Percentiles rank a stretch among this genome's conserved stretches.
These are phyloP conservation scores for Luffia ferchaultella DNA, from an alignment of 2,888 invertebrate genomes.

Conservation along the genomic window DNA sequence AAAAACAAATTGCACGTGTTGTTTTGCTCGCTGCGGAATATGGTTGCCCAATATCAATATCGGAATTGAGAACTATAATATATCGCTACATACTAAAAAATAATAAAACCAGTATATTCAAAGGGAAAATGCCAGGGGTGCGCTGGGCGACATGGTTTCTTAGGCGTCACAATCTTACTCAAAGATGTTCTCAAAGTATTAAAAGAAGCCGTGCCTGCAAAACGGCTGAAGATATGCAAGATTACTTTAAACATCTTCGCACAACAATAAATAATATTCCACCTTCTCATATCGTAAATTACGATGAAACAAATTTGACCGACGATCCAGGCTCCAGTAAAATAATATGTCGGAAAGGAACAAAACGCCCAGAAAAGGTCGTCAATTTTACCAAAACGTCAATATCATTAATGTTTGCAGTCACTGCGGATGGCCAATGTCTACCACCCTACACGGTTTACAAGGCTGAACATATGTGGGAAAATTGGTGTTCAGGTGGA, in stretches of 20 bases:
- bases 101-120: background rate
- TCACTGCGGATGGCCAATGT: slow-evolving; percentile 12
- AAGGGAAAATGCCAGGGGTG: slow-evolving; percentile 9
- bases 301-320: slow-evolving; percentile 15
- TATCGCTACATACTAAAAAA: slow-evolving; percentile 9
- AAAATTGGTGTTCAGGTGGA: slow-evolving; percentile 14
- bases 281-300: slow-evolving; percentile 12
- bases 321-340: too few species aligned
- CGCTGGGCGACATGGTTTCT: slow-evolving; percentile 12
- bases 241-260: slow-evolving; percentile 13
- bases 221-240: slow-evolving; percentile 8
- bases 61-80: slow-evolving; percentile 14
- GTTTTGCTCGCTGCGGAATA: slow-evolving; percentile 12
- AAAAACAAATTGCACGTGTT: slow-evolving; percentile 12
- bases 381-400: slow-evolving; percentile 13
- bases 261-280: slow-evolving; percentile 9
- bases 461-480: slow-evolving; percentile 17
- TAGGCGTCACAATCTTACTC: slow-evolving; percentile 9
- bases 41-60: slow-evolving; percentile 13
- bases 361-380: slow-evolving; percentile 17
- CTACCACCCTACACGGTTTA: slow-evolving; percentile 15
- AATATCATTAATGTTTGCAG: slow-evolving; percentile 17
- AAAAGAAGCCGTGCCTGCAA: slow-evolving; percentile 11
- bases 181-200: slow-evolving; percentile 11
- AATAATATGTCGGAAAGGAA: slow-evolving; percentile 12